Base-by-base conservation (phyloP, 2,113 vertebrate genomes). In the Gymnobelideus leadbeateri region DNA sequence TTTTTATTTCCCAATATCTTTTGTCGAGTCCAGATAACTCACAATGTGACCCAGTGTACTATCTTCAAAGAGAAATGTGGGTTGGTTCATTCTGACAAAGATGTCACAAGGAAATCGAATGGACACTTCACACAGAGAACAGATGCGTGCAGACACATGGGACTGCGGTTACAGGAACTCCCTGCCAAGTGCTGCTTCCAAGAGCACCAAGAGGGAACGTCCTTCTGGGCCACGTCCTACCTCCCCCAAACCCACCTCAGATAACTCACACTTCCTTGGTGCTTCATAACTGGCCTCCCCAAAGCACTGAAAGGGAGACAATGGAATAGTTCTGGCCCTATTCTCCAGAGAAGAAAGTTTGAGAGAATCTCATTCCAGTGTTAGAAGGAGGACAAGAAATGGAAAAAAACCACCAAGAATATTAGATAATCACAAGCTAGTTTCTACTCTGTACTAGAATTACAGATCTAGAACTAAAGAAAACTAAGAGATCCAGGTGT, bases 61-160 rank as follows among this genome's bases (percentile, higher is more conserved):
- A 4, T 91, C 92, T 93, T 93, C 92, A 93, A 16, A 91, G 92
- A 91, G 24, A 53, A 26, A 97, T 51, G 3, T 1, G n/a, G 92
- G 95, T 57, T 25, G 28, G 21, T 57, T 77, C 23, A 93, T 51
- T 92, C 96, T n/a, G 0, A 96, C 95, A 97, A 97, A 91, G 8
- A 61, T 61, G 77, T 52, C 2, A 97, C 95, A 52, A 92, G 90
- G 90, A 97, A 28, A 46, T 92, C 1, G 16, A 92, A 96, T 2
- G 90, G 95, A 97, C 95, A 90, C 11, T 10, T 50, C 55, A 93
- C 24, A 0, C 1, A 31, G 95, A 96, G 51, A 96, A 97, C 89
- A 97, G 89, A 96, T 84, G 68, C 92, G 89, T 8, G 95, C 94
- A 91, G 94, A 8, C 31, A 31, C 47, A 91, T 77, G 21, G 8